Evolutionary conservation across 2,797 vertebrate species (phyloP).

Genomic region (Merluccius polli): DNA sequence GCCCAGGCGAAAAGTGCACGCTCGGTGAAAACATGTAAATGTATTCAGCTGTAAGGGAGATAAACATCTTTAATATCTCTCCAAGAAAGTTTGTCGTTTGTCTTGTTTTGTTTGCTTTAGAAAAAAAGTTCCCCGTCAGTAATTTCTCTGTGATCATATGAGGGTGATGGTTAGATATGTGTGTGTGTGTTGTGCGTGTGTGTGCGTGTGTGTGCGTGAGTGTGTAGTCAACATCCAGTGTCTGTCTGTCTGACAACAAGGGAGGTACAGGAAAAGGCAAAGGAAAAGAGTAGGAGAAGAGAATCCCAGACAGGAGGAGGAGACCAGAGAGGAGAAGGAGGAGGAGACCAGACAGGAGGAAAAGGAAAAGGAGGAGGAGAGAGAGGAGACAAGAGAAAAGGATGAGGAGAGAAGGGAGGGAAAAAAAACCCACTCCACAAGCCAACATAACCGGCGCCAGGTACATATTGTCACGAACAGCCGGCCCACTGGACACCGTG

Average conservation of each 20-base stretch:
- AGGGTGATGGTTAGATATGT: not conserved
- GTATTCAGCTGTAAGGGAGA: not conserved
- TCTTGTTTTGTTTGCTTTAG: slow-evolving; percentile 4
- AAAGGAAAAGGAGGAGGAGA: not conserved
- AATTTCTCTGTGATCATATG: not conserved
- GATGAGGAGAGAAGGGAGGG: too few relatives aligned
- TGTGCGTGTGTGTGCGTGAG: not conserved
- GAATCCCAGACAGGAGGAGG: not conserved
- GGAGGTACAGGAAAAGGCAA: not conserved
- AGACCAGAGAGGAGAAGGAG: not conserved
- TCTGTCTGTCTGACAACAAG: not conserved
- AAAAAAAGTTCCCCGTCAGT: not conserved
- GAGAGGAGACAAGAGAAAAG: too few relatives aligned
- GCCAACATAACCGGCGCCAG: slow-evolving; percentile 44
- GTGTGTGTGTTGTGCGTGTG: not conserved
- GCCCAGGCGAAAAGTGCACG: not conserved
- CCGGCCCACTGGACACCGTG: too few relatives aligned
- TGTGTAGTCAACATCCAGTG: not conserved
- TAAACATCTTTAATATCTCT: slow-evolving; percentile 3
- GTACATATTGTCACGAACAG: slow-evolving; percentile 22
- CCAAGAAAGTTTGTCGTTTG: not conserved
- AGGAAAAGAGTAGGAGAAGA: not conserved
- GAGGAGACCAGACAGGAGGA: not conserved
- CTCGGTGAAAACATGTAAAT: slow-evolving; percentile 1
- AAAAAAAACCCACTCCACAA: slow-evolving; percentile 15